Base-by-base conservation (phyloP, 2,888 invertebrate genomes). In the Zygaena filipendulae region DNA sequence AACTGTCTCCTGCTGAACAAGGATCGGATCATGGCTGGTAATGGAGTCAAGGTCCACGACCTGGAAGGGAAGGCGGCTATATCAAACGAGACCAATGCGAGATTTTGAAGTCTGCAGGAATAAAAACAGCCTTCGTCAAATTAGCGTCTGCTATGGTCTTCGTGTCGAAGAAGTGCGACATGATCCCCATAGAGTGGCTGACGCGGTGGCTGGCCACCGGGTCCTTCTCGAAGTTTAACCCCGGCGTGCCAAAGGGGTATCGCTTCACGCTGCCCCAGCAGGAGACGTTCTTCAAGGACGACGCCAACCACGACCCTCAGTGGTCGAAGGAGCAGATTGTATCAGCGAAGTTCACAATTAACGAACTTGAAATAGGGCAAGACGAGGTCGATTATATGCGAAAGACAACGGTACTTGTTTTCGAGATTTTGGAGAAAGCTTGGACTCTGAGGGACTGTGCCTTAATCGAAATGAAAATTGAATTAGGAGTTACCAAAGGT, bases 121-220 rank as follows among this genome's bases (percentile, higher is more conserved):
- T 97, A 23, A 88, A 87, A 52, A 97, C 97, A 0, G 91, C 96
- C 3, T 98, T 88, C 59, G 85, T 96, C 1, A 85, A 88, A 51
- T 59, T 82, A 6, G 86, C 85, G 2, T 84, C 87, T 1, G 85
- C 91, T 1, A 92, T 85, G n/a, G 85, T 91, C 0, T 96, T 98
- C 52, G 62, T 97, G 26, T 91, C 95, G 0, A 88, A 88, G 57
- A 90, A 90, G 72, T 99, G 98, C 60, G 87, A 90, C 27, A 99
- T 99, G 98, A 87, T 99, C 23, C 98, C 98, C 0, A 96, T 98
- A 38, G 98, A 99, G 71, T 99, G 97, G 97, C 97, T 99, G 8
- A 92, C 96, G 0, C 82, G 96, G 30, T 85, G 98, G 32, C 71
- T 97, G 29, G 98, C 98, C 3, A 98, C 98, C 9, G 98, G 98